Evolutionary conservation across 2,888 invertebrate species (phyloP).

Genomic region (Anoplius nigerrimus): DNA sequence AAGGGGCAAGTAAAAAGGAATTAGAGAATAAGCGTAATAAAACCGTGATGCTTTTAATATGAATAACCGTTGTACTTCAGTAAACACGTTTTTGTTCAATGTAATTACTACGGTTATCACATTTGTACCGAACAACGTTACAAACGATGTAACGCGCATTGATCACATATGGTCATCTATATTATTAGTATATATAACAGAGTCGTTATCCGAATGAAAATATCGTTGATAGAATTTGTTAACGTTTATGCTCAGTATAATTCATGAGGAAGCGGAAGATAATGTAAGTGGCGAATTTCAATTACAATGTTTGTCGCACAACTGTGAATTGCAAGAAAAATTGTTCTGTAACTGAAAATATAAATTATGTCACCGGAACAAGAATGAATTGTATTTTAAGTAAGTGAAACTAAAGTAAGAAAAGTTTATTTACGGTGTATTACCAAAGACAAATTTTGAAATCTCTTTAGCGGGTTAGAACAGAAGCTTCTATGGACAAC

Average conservation of each 20-base stretch:
- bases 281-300: slow-evolving; percentile 47
- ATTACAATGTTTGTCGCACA: slow-evolving; percentile 40
- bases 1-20: slow-evolving; percentile 11
- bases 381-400: too few species aligned
- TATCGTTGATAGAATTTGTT: slow-evolving; percentile 44
- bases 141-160: slow-evolving; percentile 41
- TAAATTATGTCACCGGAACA: too few species aligned
- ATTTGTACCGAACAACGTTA: slow-evolving; percentile 40
- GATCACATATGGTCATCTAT: slow-evolving; percentile 38
- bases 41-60: slow-evolving; percentile 32
- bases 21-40: slow-evolving; percentile 31
- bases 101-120: slow-evolving; percentile 48
- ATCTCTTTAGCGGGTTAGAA: background rate
- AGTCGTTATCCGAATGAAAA: slow-evolving; percentile 45
- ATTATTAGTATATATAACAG: slow-evolving; percentile 31
- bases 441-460: too few species aligned
- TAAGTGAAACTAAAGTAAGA: too few species aligned
- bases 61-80: slow-evolving; percentile 28
- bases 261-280: slow-evolving; percentile 35
- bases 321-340: slow-evolving; percentile 46
- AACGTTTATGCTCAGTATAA: slow-evolving; percentile 39
- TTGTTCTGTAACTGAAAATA: too few species aligned
- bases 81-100: slow-evolving; percentile 47
- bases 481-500: background rate
- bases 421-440: too few species aligned